Conservation (phyloP, 2,888 invertebrate species). For the Pristionchus mayeri region DNA sequence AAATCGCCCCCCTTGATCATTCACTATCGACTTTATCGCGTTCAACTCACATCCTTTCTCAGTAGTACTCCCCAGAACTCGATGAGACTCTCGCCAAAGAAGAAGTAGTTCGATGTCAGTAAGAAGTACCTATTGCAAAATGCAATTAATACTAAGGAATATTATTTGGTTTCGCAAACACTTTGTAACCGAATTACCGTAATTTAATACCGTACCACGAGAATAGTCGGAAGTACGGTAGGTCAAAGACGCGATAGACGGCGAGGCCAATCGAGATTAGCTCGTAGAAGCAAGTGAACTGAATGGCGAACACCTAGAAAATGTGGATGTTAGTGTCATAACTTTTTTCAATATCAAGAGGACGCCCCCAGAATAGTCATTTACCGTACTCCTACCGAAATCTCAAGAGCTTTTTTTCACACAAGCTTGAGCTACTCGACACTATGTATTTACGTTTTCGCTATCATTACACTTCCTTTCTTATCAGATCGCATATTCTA, state of each 20-base stretch:
- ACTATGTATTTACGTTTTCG: no score
- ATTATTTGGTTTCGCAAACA: not conserved
- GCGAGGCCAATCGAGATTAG: slow-evolving; percentile 99
- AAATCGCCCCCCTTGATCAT: no score
- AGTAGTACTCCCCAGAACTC: slow-evolving; percentile 97
- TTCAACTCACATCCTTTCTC: slow-evolving; percentile 89
- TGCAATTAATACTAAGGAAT: not conserved
- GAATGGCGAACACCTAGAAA: slow-evolving; percentile 91
- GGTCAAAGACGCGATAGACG: slow-evolving; percentile 96
- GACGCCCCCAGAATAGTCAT: no score
- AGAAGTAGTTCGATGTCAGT: slow-evolving; percentile 98
- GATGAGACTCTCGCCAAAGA: slow-evolving; percentile 98
- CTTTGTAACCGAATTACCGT: not conserved
- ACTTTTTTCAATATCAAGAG: no score
- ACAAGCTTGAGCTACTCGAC: no score
- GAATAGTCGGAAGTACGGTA: slow-evolving; percentile 98
- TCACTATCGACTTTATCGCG: no score
- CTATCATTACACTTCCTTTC: not conserved
- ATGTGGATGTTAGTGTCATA: no score
- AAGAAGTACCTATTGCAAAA: slow-evolving; percentile 93
- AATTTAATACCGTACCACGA: slow-evolving; percentile 83
- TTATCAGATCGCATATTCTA: no score
- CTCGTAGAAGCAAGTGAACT: slow-evolving; percentile 99
- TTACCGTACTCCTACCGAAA: no score
- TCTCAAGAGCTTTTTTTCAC: no score